These are phyloP conservation scores for Melanaphis sacchari DNA, from an alignment of 1,140 invertebrate genomes.

Conservation along the genomic window DNA sequence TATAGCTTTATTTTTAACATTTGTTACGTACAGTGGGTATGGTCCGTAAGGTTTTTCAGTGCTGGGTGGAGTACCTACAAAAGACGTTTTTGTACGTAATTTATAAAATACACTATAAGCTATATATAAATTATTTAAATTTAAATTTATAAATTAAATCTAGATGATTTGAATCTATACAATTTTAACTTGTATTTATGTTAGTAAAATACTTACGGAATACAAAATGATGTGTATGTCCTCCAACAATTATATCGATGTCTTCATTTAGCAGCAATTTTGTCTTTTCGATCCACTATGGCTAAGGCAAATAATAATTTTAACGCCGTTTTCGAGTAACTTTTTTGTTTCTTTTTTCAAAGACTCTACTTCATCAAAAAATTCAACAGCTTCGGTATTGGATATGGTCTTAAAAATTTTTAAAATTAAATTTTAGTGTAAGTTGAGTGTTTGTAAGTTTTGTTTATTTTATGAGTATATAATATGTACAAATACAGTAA, in stretches of 20 bases:
- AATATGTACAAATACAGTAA: too few relatives aligned
- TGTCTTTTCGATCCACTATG: constrained; percentile 86
- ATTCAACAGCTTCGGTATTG: neutral
- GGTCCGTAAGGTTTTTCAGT: constrained; percentile 73
- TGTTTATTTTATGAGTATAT: neutral
- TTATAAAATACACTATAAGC: neutral
- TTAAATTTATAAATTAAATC: neutral
- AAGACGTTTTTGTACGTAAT: neutral
- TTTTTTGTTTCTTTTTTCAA: constrained; percentile 23
- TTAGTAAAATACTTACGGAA: constrained; percentile 67
- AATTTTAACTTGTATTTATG: neutral
- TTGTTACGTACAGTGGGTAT: constrained; percentile 79
- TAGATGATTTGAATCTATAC: neutral
- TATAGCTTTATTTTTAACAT: constrained; percentile 74
- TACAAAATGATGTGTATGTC: constrained; percentile 88
- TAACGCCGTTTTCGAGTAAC: neutral
- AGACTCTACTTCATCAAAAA: constrained; percentile 40
- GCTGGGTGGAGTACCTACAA: constrained; percentile 69
- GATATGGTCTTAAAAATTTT: constrained; percentile 10
- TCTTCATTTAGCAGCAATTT: constrained; percentile 77
- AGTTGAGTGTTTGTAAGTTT: neutral
- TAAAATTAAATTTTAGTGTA: neutral
- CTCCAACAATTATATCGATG: constrained; percentile 88
- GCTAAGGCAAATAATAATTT: constrained; percentile 87
- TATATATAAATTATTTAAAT: neutral